Base-by-base conservation (phyloP, 1,140 invertebrate species). In the Lucilia cuprina region DNA sequence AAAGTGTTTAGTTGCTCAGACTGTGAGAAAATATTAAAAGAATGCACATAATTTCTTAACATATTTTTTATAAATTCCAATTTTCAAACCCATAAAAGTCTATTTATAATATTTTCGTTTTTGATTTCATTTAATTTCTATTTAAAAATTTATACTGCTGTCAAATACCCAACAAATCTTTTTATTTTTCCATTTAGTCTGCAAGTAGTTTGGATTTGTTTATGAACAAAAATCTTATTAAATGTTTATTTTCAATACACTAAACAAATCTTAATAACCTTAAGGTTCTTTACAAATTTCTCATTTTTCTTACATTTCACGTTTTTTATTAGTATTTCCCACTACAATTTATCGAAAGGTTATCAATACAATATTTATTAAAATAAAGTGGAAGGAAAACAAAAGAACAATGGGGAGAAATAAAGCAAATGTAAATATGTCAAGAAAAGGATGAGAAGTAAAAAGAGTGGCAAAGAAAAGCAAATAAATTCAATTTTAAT, bases 401-500 rank as follows among this genome's bases (percentile, higher is more conserved):
- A 70, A 70, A 60, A 17, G 5, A 70, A 70, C 65, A 70, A 70
- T n/a, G n/a, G n/a, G 3, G n/a, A 3, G 7, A 60, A 60, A 60
- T 60, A 60, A 17, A 60, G 55, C 14, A 60, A 60, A 60, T n/a
- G 14, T 30, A 30, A 30, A 30, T 30, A 30, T 30, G 25, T 30
- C 25, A 30, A 30, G 25, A 30, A 30, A 30, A 30, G 14, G 55
- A 60, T 14, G 55, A 60, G n/a, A 0, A 2, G 25, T 30, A 30
- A 30, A 30, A 30, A 60, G 14, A 60, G n/a, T 17, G n/a, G n/a
- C 5, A 60, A n/a, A 4, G 4, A 60, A 60, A 0, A 60, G 55
- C 14, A 70, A 21, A 70, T 10, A 70, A 70, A 70, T 70, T 70
- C 65, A 70, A 70, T 70, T 70, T 70, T 70, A 70, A 70, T 70